These are phyloP conservation scores for Serripes groenlandicus DNA, from an alignment of 2,888 invertebrate species.

Conservation along the genomic window DNA sequence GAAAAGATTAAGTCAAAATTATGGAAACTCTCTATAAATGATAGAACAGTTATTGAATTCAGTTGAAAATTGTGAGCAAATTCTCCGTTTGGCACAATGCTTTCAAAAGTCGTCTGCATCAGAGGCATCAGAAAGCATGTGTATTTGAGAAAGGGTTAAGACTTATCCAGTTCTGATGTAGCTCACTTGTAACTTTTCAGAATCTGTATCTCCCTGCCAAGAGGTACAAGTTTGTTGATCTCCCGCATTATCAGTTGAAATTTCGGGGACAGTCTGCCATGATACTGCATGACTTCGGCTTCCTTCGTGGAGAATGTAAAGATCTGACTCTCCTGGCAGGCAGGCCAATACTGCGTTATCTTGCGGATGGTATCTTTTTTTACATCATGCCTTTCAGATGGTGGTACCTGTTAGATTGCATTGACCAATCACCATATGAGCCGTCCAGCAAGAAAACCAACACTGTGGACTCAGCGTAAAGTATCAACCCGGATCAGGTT, in stretches of 20 bases:
- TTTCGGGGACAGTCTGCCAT: conserved; percentile 70
- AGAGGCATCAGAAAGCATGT: not conserved
- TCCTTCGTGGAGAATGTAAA: conserved; percentile 71
- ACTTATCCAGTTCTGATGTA: not conserved
- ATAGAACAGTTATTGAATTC: no score
- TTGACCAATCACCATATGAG: not conserved
- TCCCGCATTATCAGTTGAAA: conserved; percentile 70
- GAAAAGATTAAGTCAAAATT: no score
- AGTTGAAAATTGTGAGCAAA: no score
- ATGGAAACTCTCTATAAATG: no score
- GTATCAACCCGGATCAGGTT: no score
- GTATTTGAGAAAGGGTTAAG: not conserved
- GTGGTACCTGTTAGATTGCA: conserved; percentile 58
- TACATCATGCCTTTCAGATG: conserved; percentile 68
- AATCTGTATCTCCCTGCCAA: conserved; percentile 68
- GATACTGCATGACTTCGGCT: conserved; percentile 61
- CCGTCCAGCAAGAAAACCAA: no score
- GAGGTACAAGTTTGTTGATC: conserved; percentile 72
- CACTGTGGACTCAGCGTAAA: no score
- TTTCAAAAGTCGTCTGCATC: not conserved
- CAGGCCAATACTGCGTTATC: conserved; percentile 70
- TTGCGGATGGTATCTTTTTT: conserved; percentile 68
- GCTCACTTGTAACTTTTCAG: conserved; percentile 51
- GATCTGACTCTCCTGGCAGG: conserved; percentile 67
- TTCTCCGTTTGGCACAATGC: not conserved